Evolutionary conservation across 1,140 invertebrate genomes (phyloP), one percentile per base, ranked within the genome.

Genomic region (Psix sp.): DNA sequence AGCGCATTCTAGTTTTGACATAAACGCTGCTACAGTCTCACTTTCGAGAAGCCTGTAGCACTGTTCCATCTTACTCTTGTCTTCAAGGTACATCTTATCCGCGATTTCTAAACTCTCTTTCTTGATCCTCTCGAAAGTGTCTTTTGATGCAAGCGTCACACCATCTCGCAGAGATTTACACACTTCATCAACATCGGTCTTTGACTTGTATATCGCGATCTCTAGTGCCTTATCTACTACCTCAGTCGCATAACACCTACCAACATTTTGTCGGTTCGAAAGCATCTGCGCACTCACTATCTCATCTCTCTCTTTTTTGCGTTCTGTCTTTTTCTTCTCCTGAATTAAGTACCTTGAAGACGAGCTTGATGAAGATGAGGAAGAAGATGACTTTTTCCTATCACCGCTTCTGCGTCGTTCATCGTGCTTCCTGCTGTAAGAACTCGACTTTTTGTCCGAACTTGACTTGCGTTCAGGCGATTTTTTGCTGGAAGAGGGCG

Each of bases 121-220:
- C 11, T 80, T 78, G 20, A 87, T 87, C 18, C 74, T 80, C 5
- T 84, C 81, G 2, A 85, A 14, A 3, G 85, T 79, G 3, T 84
- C 79, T 11, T 86, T 86, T 0, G 85, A 86, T 0, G 86, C 83
- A 3, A 85, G 79, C 1, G 80, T 49, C 2, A 87, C 85, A 0
- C 80, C 86, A 9, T 68, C 75, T 3, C 84, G 66, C 4, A 87
- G 20, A 0, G 85, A 86, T 17, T 84, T 81, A 36, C 86, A 87
- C 0, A 86, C 83, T 43, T 87, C 85, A 4, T 87, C 82, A 0
- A 87, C 85, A 31, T 87, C 86, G 3, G 84, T 85, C 46, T 87
- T 87, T 6, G 86, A 87, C 40, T 87, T 86, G 38, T 87, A 86
- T 36, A 87, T 85, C 0, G 86, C 86, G 17, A 86, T 83, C 29